A percentile compares a stretch with the other conserved stretches of the same genome.
Conservation (phyloP, 2,113 vertebrate genomes). For the Osmerus eperlanus region DNA sequence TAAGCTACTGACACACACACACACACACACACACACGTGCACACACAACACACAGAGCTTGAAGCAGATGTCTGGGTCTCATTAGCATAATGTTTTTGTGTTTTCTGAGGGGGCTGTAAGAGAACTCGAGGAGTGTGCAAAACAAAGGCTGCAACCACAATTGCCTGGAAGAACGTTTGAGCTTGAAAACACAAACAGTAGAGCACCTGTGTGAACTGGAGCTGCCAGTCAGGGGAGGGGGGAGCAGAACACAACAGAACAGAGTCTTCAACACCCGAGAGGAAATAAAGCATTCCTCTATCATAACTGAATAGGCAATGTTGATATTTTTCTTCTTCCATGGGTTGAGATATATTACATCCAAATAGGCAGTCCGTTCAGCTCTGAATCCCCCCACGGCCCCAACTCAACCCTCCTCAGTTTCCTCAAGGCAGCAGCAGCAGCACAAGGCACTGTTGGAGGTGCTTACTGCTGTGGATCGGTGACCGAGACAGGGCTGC, state of each 20-base stretch:
- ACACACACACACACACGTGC: slow-evolving; percentile 3
- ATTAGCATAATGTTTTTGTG: slow-evolving; percentile 72
- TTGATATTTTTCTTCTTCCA: slow-evolving; percentile 1
- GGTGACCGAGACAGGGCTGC: slow-evolving; percentile 23
- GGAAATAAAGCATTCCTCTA: slow-evolving; percentile 40
- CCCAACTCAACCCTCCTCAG: slow-evolving; percentile 1
- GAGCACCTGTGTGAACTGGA: slow-evolving; percentile 68
- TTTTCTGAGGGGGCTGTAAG: slow-evolving; percentile 42
- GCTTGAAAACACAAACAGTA: slow-evolving; percentile 69
- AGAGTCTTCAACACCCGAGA: slow-evolving; percentile 32
- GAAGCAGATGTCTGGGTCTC: slow-evolving; percentile 68
- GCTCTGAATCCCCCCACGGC: slow-evolving; percentile 1
- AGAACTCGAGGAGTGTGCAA: slow-evolving; percentile 56
- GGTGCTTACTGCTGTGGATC: slow-evolving; percentile 46
- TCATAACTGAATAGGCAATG: slow-evolving; percentile 44
- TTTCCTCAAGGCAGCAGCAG: slow-evolving; percentile 36
- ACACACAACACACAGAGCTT: slow-evolving; percentile 30
- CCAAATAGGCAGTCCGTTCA: slow-evolving; percentile 41
- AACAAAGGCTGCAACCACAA: slow-evolving; percentile 72
- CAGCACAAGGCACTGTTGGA: slow-evolving; percentile 30
- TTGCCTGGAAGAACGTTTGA: slow-evolving; percentile 69
- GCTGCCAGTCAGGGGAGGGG: slow-evolving; percentile 44
- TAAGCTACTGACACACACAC: background rate
- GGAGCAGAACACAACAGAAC: slow-evolving; percentile 27
- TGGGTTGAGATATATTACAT: slow-evolving; percentile 23